Percentiles rank a stretch among this genome's conserved stretches.
phyloP scores from a whole-genome alignment of 1,140 invertebrate genomes.

The Periplaneta americana region DNA sequence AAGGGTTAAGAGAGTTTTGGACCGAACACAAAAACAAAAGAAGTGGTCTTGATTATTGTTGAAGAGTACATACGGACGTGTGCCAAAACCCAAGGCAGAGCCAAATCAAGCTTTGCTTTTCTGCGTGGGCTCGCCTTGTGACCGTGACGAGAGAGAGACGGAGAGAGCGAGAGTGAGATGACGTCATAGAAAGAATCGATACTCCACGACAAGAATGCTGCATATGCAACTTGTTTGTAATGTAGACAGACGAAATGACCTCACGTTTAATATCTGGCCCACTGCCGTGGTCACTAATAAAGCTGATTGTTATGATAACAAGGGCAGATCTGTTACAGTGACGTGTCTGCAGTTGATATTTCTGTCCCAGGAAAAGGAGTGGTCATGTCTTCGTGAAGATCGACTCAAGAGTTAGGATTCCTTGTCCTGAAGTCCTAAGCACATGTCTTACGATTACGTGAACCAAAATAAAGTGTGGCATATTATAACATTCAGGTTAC shows the following conservation, averaged over 20 bases:
- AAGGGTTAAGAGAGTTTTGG: background rate
- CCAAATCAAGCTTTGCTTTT: too few relatives aligned
- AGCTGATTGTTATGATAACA: background rate
- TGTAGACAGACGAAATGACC: background rate
- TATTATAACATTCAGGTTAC: too few relatives aligned
- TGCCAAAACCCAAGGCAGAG: background rate
- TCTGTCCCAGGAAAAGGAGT: too few relatives aligned
- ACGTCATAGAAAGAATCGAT: background rate
- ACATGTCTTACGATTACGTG: too few relatives aligned
- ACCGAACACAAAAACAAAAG: background rate
- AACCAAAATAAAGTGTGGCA: too few relatives aligned
- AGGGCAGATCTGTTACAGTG: background rate
- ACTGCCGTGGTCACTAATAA: background rate
- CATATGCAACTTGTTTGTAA: background rate
- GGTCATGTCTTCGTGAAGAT: too few relatives aligned
- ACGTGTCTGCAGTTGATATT: background rate
- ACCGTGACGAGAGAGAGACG: background rate
- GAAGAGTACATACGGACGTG: background rate
- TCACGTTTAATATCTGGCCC: background rate
- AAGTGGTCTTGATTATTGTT: background rate
- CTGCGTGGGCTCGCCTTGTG: background rate
- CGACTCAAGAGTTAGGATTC: too few relatives aligned
- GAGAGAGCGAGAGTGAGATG: too few relatives aligned
- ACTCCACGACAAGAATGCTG: background rate
- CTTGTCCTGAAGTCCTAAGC: too few relatives aligned